These are phyloP conservation scores for Chloroceryle aenea DNA, from an alignment of 2,113 vertebrate species.

Conservation along the genomic window DNA sequence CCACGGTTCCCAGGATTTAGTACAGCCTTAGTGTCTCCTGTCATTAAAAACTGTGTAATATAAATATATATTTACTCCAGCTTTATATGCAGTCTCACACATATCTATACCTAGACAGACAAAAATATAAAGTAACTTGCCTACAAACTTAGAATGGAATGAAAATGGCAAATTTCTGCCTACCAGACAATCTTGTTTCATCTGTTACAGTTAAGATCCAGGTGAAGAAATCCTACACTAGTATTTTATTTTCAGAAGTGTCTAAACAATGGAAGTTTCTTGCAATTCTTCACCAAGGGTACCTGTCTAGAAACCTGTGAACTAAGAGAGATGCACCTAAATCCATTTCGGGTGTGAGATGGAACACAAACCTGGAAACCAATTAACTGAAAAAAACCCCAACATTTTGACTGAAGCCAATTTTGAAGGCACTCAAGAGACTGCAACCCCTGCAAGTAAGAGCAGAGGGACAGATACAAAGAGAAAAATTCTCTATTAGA, in stretches of 20 bases:
- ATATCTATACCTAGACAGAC: neutral
- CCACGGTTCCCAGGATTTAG: neutral
- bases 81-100: neutral
- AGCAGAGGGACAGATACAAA: neutral
- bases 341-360: neutral
- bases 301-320: neutral
- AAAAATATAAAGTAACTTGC: neutral
- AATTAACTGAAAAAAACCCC: slow-evolving; percentile 6
- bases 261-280: neutral
- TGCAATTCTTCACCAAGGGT: neutral
- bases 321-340: neutral
- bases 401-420: neutral
- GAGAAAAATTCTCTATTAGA: neutral
- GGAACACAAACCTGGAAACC: neutral
- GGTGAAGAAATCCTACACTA: neutral
- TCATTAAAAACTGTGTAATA: neutral
- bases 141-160: neutral
- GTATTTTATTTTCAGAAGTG: neutral
- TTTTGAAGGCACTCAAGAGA: slow-evolving; percentile 43
- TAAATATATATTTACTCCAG: neutral
- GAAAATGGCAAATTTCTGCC: neutral
- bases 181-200: neutral
- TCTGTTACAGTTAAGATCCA: neutral
- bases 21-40: neutral
- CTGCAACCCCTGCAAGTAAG: neutral